Conservation (phyloP, 2,797 vertebrate species). For the Onychomys leucogaster region DNA sequence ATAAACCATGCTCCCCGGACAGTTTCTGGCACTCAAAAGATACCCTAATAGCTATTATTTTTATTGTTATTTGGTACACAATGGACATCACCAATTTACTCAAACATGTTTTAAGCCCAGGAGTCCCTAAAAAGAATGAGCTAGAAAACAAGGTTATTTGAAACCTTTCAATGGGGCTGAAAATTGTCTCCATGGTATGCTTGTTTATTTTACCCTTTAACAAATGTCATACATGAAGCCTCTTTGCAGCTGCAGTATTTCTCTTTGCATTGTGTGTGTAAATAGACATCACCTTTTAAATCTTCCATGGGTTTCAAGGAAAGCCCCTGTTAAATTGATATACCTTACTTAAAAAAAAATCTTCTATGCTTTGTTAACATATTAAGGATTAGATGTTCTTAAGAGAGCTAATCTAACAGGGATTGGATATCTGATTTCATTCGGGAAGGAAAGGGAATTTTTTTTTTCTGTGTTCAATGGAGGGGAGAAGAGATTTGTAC, state of each 20-base stretch:
- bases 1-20: background rate
- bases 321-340: conserved; percentile 56
- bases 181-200: background rate
- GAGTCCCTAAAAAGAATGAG: conserved; percentile 19
- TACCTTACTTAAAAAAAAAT: conserved; percentile 30
- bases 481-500: background rate
- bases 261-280: conserved; percentile 28
- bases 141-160: conserved; percentile 51
- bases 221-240: background rate
- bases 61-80: background rate
- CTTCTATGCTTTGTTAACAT: conserved; percentile 38
- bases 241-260: conserved; percentile 5
- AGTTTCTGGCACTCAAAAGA: background rate
- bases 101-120: conserved; percentile 9
- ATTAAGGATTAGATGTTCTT: conserved; percentile 50
- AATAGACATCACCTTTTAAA: background rate
- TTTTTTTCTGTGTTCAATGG: background rate
- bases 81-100: background rate
- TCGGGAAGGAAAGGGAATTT: background rate
- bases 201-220: conserved; percentile 49
- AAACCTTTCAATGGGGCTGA: background rate
- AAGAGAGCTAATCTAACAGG: conserved; percentile 52
- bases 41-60: background rate
- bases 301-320: background rate
- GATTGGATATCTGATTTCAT: conserved; percentile 26